Percentiles rank a stretch among this genome's conserved stretches.
Evolutionary conservation across 1,140 invertebrate genomes (phyloP).

Genomic region (Brachionus calyciflorus): DNA sequence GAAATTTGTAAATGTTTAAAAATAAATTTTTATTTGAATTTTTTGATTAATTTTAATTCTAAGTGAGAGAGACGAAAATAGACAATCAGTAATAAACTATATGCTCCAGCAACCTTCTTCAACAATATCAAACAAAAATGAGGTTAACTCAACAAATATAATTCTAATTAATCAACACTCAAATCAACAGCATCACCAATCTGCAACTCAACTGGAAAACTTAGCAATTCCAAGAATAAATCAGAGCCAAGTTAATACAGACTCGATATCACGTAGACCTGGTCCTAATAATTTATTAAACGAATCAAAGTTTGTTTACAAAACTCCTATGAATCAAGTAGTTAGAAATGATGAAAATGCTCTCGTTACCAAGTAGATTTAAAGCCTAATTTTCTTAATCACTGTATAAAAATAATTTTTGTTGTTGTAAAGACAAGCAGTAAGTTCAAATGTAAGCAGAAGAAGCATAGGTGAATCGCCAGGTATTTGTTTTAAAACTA

Average conservation of each 20-base stretch:
- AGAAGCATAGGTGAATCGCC: neutral
- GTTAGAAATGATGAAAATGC: neutral
- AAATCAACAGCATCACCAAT: neutral
- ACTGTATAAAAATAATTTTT: too few relatives aligned
- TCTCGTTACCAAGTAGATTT: too few relatives aligned
- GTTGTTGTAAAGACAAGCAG: constrained; percentile 5
- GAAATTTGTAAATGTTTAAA: neutral
- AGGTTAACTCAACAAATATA: constrained; percentile 21
- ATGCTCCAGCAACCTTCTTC: constrained; percentile 8
- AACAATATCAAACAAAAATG: neutral
- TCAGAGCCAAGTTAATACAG: too few relatives aligned
- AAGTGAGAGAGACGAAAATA: neutral
- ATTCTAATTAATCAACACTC: constrained; percentile 21
- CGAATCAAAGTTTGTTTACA: constrained; percentile 22
- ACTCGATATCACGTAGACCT: too few relatives aligned
- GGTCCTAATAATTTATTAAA: neutral
- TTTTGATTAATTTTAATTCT: neutral
- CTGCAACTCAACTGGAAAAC: neutral
- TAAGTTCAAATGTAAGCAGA: constrained; percentile 8
- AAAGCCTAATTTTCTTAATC: too few relatives aligned
- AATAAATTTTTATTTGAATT: neutral
- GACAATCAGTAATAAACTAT: neutral
- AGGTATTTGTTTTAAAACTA: neutral
- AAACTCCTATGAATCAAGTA: neutral
- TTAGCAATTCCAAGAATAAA: neutral